Conservation (phyloP, 2,113 vertebrate species). For the Axis porcinus region DNA sequence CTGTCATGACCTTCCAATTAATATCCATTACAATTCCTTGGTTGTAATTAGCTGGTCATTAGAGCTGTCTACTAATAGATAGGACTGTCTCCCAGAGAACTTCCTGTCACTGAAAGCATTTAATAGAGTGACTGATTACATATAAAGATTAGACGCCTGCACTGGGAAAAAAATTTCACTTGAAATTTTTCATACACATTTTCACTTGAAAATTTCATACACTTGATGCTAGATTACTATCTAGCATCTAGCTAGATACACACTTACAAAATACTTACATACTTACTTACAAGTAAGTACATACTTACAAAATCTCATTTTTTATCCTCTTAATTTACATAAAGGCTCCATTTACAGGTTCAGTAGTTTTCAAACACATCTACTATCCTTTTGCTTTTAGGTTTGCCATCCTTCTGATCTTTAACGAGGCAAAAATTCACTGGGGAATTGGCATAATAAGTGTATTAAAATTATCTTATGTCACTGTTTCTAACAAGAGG, state of each 20-base stretch:
- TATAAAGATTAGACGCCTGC: background rate
- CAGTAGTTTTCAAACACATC: background rate
- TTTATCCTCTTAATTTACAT: background rate
- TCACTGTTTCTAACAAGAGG: background rate
- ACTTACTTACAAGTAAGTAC: background rate
- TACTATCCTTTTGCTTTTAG: conserved; percentile 24
- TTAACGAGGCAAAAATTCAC: conserved; percentile 7
- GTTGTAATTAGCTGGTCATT: background rate
- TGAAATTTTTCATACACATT: background rate
- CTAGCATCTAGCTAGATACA: background rate
- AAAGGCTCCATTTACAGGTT: background rate
- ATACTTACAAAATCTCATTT: background rate
- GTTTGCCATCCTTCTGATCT: background rate
- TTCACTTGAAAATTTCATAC: background rate
- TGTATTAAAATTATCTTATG: background rate
- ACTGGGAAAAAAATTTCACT: background rate
- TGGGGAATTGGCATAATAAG: background rate
- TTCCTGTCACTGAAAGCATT: background rate
- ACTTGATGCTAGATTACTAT: background rate
- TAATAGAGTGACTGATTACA: background rate
- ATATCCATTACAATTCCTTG: background rate
- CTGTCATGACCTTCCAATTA: background rate
- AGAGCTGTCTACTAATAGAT: background rate
- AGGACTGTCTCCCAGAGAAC: background rate
- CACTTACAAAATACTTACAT: background rate